Evolutionary conservation across 1,140 invertebrate genomes (phyloP).

Genomic region (Drosophila watanabei): DNA sequence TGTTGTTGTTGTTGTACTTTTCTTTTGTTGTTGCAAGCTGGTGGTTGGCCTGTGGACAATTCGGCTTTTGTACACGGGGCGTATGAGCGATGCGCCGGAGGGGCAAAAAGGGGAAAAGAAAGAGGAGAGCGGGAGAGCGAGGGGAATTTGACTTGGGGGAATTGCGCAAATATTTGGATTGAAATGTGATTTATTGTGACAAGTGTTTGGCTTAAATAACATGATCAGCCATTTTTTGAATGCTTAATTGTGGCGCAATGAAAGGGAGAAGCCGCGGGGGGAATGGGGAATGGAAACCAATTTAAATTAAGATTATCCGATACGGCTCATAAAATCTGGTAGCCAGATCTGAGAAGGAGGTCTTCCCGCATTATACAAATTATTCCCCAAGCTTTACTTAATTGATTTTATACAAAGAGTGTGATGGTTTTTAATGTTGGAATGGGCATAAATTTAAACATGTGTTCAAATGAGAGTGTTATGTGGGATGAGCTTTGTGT

Average conservation of each 20-base stretch:
- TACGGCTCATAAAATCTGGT: constrained; percentile 40
- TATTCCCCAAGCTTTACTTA: constrained; percentile 13
- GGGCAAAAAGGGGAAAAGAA: neutral
- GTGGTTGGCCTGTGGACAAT: constrained; percentile 57
- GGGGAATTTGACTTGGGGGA: constrained; percentile 45
- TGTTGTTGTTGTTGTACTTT: constrained; percentile 6
- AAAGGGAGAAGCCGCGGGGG: constrained; percentile 1
- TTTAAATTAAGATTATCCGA: constrained; percentile 54
- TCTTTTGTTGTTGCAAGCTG: constrained; percentile 44
- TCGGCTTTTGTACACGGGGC: constrained; percentile 51
- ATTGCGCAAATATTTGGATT: constrained; percentile 60
- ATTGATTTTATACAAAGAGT: constrained; percentile 15
- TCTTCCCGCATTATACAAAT: constrained; percentile 15
- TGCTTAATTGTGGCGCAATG: constrained; percentile 38
- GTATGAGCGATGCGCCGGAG: constrained; percentile 46
- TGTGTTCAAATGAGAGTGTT: constrained; percentile 3
- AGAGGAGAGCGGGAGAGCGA: neutral
- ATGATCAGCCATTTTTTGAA: constrained; percentile 51
- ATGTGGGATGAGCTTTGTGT: neutral
- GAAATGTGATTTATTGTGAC: constrained; percentile 62
- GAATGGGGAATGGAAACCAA: constrained; percentile 33
- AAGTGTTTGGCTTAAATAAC: constrained; percentile 61
- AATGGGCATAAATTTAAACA: neutral
- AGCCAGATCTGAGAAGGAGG: constrained; percentile 8
- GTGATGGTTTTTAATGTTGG: neutral